phyloP scores from a whole-genome alignment of 2,888 invertebrate species.

The Gastrophysa polygoni region DNA sequence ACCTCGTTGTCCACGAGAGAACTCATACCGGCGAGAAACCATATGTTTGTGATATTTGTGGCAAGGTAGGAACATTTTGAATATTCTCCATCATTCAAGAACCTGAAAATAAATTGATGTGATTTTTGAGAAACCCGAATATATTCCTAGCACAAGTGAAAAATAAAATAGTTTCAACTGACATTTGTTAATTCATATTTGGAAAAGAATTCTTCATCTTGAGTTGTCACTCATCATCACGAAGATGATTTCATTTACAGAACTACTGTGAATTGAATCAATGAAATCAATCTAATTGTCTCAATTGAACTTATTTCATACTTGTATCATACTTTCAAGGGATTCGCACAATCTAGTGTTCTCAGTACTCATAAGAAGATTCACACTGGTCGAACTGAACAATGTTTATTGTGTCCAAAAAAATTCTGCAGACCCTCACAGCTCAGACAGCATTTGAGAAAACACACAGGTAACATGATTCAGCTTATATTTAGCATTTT shows the following conservation, averaged over 20 bases:
- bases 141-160: no score
- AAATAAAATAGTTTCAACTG: no score
- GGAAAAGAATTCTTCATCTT: no score
- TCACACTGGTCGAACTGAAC: conserved; percentile 51
- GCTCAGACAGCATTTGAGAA: conserved; percentile 50
- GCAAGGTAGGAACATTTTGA: conserved; percentile 39
- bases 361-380: conserved; percentile 51
- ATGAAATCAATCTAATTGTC: no score
- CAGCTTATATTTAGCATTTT: not conserved
- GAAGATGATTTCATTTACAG: no score
- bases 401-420: conserved; percentile 51
- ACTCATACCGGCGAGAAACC: conserved; percentile 51
- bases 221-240: no score
- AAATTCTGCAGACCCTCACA: conserved; percentile 52
- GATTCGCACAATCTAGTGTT: conserved; percentile 50
- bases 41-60: conserved; percentile 49
- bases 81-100: not conserved
- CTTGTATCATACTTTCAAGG: conserved; percentile 33
- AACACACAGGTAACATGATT: conserved; percentile 49
- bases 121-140: not conserved
- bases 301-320: not conserved
- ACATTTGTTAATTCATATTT: no score
- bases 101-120: not conserved
- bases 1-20: conserved; percentile 48
- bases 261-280: no score